phyloP scores from a whole-genome alignment of 2,888 invertebrate species.

The Notodonta dromedarius region DNA sequence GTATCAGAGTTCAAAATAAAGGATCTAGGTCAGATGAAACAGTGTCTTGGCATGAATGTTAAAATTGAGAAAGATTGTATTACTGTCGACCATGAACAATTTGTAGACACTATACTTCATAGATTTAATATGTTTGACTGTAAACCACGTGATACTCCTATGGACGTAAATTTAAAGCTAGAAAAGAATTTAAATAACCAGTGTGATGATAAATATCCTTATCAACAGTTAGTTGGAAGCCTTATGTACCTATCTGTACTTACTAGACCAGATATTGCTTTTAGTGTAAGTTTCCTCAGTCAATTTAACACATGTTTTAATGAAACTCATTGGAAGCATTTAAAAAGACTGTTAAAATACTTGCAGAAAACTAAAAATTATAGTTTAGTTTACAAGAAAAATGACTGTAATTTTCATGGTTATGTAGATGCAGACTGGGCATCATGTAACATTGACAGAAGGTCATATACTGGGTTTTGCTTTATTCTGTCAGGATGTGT shows the following conservation, averaged over 20 bases:
- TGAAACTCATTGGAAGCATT: constrained; percentile 22
- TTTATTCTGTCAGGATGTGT: constrained; percentile 11
- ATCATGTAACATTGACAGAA: constrained; percentile 7
- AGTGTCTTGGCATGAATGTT: constrained; percentile 14
- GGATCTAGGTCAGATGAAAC: constrained; percentile 15
- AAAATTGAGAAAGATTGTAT: constrained; percentile 9
- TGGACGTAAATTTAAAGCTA: constrained; percentile 16
- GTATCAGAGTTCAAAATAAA: constrained; percentile 13
- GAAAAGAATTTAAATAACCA: constrained; percentile 3
- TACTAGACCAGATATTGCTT: constrained; percentile 14
- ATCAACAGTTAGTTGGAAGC: constrained; percentile 2
- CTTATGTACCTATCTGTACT: constrained; percentile 14
- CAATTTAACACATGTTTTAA: constrained; percentile 15
- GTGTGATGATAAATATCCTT: constrained; percentile 6
- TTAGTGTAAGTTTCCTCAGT: constrained; percentile 12
- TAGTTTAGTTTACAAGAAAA: constrained; percentile 9
- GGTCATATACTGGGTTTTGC: constrained; percentile 13
- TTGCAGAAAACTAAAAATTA: constrained; percentile 6
- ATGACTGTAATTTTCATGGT: constrained; percentile 8
- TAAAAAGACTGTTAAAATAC: constrained; percentile 11
- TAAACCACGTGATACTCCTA: constrained; percentile 13
- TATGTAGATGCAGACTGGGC: constrained; percentile 30
- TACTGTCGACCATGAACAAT: constrained; percentile 16
- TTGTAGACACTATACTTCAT: constrained; percentile 6
- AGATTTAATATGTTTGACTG: constrained; percentile 18